Evolutionary conservation across 2,888 invertebrate genomes (phyloP).

Genomic region (Chydorus sphaericus): DNA sequence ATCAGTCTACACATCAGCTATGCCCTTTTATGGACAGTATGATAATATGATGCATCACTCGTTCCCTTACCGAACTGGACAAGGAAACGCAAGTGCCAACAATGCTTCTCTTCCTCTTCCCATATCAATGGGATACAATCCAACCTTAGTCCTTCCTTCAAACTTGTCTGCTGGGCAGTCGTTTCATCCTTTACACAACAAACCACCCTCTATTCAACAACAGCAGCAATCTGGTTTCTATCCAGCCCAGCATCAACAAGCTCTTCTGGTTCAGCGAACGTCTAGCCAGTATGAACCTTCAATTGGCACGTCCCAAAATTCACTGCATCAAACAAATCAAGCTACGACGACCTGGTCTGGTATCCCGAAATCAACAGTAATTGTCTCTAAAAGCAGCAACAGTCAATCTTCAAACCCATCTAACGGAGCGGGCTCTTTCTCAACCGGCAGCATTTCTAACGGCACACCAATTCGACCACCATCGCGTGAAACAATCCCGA

Average conservation of each 20-base stretch:
- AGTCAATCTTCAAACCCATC: neutral
- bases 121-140: neutral
- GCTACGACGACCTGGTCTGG: neutral
- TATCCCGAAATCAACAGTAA: conserved; percentile 6
- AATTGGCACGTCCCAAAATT: neutral
- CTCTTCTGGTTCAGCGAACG: neutral
- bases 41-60: neutral
- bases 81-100: too few species aligned
- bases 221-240: neutral
- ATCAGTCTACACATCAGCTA: neutral
- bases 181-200: too few species aligned
- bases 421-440: neutral
- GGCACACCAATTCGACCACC: conserved; percentile 12
- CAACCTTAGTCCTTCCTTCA: conserved; percentile 1
- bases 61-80: neutral
- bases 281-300: neutral
- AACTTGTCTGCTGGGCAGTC: too few species aligned
- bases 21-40: conserved; percentile 6
- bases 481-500: neutral
- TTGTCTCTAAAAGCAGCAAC: conserved; percentile 1
- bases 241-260: neutral
- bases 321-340: neutral
- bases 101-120: neutral
- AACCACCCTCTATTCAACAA: neutral
- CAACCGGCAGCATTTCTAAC: conserved; percentile 10